Percentiles rank a stretch among this genome's conserved stretches.
Conservation (phyloP, 1,140 invertebrate species). For the Acromyrmex charruanus region DNA sequence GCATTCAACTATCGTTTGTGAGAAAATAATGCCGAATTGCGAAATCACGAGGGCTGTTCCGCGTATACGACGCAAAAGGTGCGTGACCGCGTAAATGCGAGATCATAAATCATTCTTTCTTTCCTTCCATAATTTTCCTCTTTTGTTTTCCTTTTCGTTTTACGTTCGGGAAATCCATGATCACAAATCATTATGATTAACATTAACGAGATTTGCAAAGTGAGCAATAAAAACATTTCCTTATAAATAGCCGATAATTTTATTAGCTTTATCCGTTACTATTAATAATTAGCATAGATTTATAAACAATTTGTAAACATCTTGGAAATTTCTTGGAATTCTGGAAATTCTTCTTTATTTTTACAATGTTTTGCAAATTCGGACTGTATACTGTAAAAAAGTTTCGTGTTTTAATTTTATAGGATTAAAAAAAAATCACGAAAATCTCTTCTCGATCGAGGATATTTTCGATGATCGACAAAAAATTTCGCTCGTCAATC, state of each 20-base stretch:
- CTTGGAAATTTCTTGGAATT: not conserved
- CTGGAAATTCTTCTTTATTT: not conserved
- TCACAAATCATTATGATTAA: not conserved
- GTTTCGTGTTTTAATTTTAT: not conserved
- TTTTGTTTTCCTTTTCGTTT: not conserved
- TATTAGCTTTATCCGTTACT: not conserved
- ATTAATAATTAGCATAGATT: not conserved
- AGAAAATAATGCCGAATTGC: constrained; percentile 67
- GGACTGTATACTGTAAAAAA: not conserved
- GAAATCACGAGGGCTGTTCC: constrained; percentile 48
- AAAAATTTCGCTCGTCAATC: not conserved
- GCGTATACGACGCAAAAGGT: constrained; percentile 43
- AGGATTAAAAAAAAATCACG: not conserved
- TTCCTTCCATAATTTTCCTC: not conserved
- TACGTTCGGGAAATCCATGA: not conserved
- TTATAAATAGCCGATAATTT: not conserved
- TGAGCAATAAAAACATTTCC: constrained; percentile 8
- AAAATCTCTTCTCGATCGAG: not conserved
- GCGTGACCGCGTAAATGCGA: constrained; percentile 37
- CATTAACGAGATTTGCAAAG: constrained; percentile 8
- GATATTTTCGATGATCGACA: not conserved
- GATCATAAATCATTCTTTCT: constrained; percentile 18
- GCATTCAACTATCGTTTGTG: constrained; percentile 50
- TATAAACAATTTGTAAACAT: not conserved
- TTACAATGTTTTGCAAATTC: not conserved